Conservation (phyloP, 2,797 vertebrate species). For the Sebastes minor region DNA sequence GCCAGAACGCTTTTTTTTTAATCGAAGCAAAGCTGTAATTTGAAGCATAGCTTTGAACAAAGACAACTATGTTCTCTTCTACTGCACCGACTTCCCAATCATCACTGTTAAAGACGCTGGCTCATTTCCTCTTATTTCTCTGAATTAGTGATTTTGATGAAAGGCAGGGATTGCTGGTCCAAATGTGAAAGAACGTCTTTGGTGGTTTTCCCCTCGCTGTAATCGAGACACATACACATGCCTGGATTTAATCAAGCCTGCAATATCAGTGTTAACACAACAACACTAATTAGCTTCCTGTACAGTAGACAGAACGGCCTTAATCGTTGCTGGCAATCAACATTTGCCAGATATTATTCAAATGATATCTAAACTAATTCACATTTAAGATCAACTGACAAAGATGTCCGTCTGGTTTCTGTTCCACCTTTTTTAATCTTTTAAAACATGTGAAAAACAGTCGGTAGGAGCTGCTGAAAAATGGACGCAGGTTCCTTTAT, state of each 20-base stretch:
- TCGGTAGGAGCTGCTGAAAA: not conserved
- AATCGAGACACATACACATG: slow-evolving; percentile 48
- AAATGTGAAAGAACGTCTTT: slow-evolving; percentile 63
- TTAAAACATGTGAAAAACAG: not conserved
- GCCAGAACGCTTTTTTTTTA: slow-evolving; percentile 9
- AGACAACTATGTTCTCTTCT: slow-evolving; percentile 68
- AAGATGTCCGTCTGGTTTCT: not conserved
- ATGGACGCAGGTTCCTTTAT: not conserved
- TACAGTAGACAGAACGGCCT: slow-evolving; percentile 13
- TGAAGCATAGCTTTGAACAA: slow-evolving; percentile 68
- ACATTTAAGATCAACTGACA: slow-evolving; percentile 18
- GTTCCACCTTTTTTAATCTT: not conserved
- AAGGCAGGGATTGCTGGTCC: slow-evolving; percentile 49
- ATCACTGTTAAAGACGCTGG: slow-evolving; percentile 48
- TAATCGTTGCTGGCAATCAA: slow-evolving; percentile 54
- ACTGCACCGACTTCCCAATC: slow-evolving; percentile 47
- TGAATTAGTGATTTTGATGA: slow-evolving; percentile 57
- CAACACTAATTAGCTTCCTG: slow-evolving; percentile 61
- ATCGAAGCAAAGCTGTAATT: slow-evolving; percentile 55
- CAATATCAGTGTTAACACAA: slow-evolving; percentile 53
- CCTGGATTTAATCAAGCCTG: slow-evolving; percentile 69
- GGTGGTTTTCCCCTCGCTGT: slow-evolving; percentile 55
- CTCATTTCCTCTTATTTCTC: slow-evolving; percentile 67
- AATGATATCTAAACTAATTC: not conserved
- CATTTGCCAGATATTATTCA: slow-evolving; percentile 24